Percentiles rank a stretch among this genome's conserved stretches.
phyloP scores from a whole-genome alignment of 92 coral and sea anemone species.

The Plumapathes pennacea region DNA sequence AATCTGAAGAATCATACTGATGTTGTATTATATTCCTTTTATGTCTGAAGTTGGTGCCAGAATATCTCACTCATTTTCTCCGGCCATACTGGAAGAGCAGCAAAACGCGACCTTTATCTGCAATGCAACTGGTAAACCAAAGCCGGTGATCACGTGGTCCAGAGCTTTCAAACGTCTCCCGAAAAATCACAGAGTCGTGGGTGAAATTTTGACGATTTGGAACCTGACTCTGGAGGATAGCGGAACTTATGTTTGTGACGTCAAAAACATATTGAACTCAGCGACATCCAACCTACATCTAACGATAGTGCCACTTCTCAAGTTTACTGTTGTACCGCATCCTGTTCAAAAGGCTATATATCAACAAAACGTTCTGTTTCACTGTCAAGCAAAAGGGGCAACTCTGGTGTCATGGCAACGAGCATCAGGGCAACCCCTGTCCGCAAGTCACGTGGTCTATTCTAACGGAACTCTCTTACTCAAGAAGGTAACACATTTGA shows the following conservation, averaged over 20 bases:
- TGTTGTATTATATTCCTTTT: too few relatives aligned
- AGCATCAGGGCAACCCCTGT: conserved; percentile 1
- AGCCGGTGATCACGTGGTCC: conserved; percentile 25
- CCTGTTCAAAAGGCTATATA: neutral
- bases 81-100: conserved; percentile 40
- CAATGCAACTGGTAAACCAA: conserved; percentile 35
- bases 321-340: conserved; percentile 22
- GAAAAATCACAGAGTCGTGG: neutral
- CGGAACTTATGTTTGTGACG: conserved; percentile 27
- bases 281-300: conserved; percentile 28
- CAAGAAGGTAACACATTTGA: neutral
- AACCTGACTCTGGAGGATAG: conserved; percentile 13
- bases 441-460: conserved; percentile 6
- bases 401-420: conserved; percentile 14
- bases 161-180: conserved; percentile 19
- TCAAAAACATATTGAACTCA: conserved; percentile 13
- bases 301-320: conserved; percentile 7
- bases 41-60: conserved; percentile 12
- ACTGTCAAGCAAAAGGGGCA: conserved; percentile 30
- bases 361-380: neutral
- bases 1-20: too few relatives aligned
- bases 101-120: conserved; percentile 22
- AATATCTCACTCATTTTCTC: conserved; percentile 12
- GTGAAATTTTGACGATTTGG: conserved; percentile 5
- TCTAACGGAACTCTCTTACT: conserved; percentile 49